A percentile compares a stretch with the other conserved stretches of the same genome.
Evolutionary conservation across 2,113 vertebrate genomes (phyloP).

Genomic region (Pantherophis guttatus): DNA sequence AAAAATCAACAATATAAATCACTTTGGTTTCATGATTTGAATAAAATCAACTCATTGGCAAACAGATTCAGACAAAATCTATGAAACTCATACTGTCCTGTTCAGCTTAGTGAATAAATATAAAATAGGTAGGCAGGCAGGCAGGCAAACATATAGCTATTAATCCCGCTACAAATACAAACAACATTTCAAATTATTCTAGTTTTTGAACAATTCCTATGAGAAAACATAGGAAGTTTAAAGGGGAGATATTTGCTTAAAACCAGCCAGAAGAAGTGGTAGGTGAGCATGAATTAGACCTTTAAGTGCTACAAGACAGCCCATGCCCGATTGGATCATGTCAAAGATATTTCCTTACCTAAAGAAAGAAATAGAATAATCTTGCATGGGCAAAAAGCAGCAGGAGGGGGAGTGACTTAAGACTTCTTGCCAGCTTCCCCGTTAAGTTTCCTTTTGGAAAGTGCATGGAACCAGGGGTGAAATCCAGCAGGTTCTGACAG

Average conservation of each 20-base stretch:
- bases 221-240: not conserved
- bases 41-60: not conserved
- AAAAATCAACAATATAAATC: not conserved
- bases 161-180: not conserved
- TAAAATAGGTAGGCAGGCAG: not conserved
- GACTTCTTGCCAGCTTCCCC: too few species aligned
- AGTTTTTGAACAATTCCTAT: not conserved
- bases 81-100: not conserved
- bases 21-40: not conserved
- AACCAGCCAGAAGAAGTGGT: not conserved
- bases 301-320: not conserved
- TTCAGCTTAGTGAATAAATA: not conserved
- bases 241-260: not conserved
- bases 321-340: too few species aligned
- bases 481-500: too few species aligned
- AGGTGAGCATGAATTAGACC: not conserved
- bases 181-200: not conserved
- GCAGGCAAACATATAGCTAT: not conserved
- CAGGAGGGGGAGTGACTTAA: too few species aligned
- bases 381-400: too few species aligned
- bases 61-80: not conserved
- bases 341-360: too few species aligned
- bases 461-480: too few species aligned
- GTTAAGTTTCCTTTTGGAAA: too few species aligned
- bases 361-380: too few species aligned